Evolutionary conservation across 2,113 vertebrate species (phyloP), one percentile per base, ranked within the genome.

Genomic region (Echinops telfairi): DNA sequence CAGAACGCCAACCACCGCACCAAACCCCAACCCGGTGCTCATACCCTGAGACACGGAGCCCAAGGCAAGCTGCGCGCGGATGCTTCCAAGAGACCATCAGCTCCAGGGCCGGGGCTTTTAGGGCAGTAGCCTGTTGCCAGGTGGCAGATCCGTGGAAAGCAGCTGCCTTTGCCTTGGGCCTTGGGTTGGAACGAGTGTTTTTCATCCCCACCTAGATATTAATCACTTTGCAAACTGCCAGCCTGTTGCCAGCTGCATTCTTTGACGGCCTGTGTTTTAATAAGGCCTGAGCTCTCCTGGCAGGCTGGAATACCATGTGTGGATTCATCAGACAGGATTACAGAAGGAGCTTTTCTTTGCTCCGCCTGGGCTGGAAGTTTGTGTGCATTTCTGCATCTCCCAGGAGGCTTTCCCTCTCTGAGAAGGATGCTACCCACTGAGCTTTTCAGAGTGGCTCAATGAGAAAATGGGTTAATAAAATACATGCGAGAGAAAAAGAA

Each of bases 401-500:
- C 96, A 97, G 98, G 98, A 98, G 96, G 96, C 95, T 97, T 96
- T 62, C 96, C 92, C 97, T 98, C 96, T 97, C 97, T 97, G 83
- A 98, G 97, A 97, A 98, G 97, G 98, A 97, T 97, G 97, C 98
- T 96, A 96, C 98, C 98, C 98, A 98, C 98, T 98, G 98, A 97
- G 98, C 98, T 97, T 97, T 98, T 98, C 97, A 98, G 64, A 95
- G 86, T 3, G 91, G 93, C 95, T 97, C 98, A 98, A 98, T 98
- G 98, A 98, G 97, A 98, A 98, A 98, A 98, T 97, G 97, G 97
- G 98, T 97, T 98, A 97, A 98, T 98, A 98, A 98, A 98, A 97
- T 96, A 96, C 97, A 97, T 92, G 97, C 95, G 95, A 81, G 90
- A 96, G 97, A 97, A 96, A 98, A 97, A 97, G 97, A 98, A 98